Conservation (phyloP, 1,140 invertebrate species). For the Drosophila serrata region DNA sequence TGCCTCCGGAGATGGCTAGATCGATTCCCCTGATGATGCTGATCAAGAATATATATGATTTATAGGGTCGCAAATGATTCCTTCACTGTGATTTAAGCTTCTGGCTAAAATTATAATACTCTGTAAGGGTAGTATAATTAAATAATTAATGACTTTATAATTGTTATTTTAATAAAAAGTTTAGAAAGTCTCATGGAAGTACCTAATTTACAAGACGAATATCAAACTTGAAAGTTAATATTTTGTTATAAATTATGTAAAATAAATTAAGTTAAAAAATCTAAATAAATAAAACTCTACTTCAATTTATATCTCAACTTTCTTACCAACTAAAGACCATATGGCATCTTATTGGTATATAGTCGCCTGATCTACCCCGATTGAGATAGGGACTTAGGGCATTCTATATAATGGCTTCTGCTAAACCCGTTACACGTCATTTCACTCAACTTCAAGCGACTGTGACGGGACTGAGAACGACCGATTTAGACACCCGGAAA, state of each 20-base stretch:
- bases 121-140: too few species aligned
- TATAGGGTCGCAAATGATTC: too few species aligned
- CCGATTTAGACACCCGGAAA: constrained; percentile 79
- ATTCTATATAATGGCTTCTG: constrained; percentile 15
- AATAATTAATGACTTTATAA: too few species aligned
- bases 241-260: background rate
- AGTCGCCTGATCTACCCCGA: constrained; percentile 11
- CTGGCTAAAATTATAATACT: too few species aligned
- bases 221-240: background rate
- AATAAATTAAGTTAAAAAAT: background rate
- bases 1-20: too few species aligned
- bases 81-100: too few species aligned
- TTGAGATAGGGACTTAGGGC: constrained; percentile 6
- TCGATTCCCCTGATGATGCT: too few species aligned
- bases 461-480: constrained; percentile 49
- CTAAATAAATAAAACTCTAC: background rate
- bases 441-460: constrained; percentile 59
- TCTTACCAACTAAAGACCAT: constrained; percentile 5
- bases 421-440: constrained; percentile 52
- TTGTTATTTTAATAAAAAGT: background rate
- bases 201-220: background rate
- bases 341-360: constrained; percentile 4
- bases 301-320: background rate
- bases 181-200: background rate
- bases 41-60: too few species aligned